phyloP scores from a whole-genome alignment of 2,797 vertebrate genomes.

The Leptodactylus fallax region DNA sequence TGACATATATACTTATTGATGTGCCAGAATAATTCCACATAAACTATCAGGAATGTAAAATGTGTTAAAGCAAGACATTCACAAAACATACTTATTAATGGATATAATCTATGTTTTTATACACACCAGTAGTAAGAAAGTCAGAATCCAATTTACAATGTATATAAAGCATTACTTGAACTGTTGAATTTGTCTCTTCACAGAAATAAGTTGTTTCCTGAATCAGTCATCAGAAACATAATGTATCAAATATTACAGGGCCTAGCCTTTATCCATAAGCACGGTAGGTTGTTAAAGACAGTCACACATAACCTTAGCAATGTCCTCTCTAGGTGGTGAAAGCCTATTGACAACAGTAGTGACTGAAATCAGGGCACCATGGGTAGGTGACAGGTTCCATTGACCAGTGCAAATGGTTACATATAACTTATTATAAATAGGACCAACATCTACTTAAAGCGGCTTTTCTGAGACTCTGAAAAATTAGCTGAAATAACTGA shows the following conservation, averaged over 20 bases:
- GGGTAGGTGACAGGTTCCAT: background rate
- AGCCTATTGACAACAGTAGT: background rate
- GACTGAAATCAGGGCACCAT: background rate
- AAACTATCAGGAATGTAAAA: background rate
- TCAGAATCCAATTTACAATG: background rate
- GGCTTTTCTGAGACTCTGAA: background rate
- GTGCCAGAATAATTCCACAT: too few species aligned
- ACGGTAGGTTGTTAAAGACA: constrained; percentile 84
- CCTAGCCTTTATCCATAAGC: constrained; percentile 97
- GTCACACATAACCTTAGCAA: constrained; percentile 17
- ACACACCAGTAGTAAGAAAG: background rate
- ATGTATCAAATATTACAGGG: constrained; percentile 99
- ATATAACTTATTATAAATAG: background rate
- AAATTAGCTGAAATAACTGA: background rate
- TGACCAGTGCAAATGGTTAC: background rate
- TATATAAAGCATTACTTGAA: constrained; percentile 23
- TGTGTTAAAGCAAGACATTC: too few species aligned
- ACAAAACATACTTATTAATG: too few species aligned
- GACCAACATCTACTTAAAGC: background rate
- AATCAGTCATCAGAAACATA: constrained; percentile 98
- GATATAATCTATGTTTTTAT: too few species aligned
- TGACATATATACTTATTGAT: background rate
- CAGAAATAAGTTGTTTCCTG: constrained; percentile 97
- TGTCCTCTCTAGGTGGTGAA: constrained; percentile 18
- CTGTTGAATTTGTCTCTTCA: constrained; percentile 78